Percentiles rank a stretch among this genome's conserved stretches.
Conservation (phyloP, 2,888 invertebrate species). For the Drosophila paranaensis region DNA sequence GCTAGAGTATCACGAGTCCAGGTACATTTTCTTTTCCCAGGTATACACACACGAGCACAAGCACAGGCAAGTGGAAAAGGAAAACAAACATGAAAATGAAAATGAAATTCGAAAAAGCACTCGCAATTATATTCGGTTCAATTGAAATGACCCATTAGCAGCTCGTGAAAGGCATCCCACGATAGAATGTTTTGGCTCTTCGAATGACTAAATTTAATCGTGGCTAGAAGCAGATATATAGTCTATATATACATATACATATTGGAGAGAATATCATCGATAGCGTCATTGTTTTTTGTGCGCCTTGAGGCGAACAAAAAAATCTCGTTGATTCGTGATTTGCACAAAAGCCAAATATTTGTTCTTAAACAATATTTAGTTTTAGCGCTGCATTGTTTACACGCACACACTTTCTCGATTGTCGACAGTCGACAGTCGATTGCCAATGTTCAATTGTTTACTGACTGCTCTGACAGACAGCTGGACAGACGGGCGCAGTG, state of each 20-base stretch:
- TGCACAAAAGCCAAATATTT: constrained; percentile 78
- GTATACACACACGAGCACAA: not conserved
- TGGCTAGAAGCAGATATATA: constrained; percentile 21
- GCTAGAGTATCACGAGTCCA: constrained; percentile 24
- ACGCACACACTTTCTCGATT: constrained; percentile 42
- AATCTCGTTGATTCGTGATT: constrained; percentile 64
- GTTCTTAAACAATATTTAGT: constrained; percentile 80
- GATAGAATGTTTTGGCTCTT: constrained; percentile 22
- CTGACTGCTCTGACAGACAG: constrained; percentile 24
- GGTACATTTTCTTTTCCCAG: constrained; percentile 26
- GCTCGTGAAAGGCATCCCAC: constrained; percentile 75
- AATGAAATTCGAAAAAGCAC: constrained; percentile 14
- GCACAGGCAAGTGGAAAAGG: not conserved
- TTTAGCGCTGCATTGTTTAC: constrained; percentile 78
- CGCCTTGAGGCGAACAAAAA: constrained; percentile 29
- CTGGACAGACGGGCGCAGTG: constrained; percentile 41
- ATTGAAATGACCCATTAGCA: constrained; percentile 79
- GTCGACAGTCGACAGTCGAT: constrained; percentile 56
- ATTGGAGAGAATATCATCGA: constrained; percentile 50
- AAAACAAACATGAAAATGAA: constrained; percentile 12
- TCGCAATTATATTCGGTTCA: constrained; percentile 58
- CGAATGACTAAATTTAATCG: constrained; percentile 61
- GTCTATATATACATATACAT: constrained; percentile 5
- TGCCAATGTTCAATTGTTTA: constrained; percentile 63
- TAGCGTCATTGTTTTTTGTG: constrained; percentile 67